Conservation (phyloP, 2,888 invertebrate species). For the Stenurella melanura region DNA sequence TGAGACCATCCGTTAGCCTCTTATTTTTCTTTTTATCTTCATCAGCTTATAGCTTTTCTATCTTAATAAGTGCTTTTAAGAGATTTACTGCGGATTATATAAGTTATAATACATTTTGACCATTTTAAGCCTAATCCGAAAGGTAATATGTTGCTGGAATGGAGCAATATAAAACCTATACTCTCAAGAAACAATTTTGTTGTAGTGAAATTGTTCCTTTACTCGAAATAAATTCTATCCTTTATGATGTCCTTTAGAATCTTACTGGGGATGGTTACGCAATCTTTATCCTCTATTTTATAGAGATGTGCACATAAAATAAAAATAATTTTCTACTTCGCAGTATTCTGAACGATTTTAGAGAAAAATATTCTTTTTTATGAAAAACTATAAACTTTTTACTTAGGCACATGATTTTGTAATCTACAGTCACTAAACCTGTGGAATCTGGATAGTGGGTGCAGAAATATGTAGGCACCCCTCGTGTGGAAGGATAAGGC, state of each 20-base stretch:
- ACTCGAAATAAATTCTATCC: conserved; percentile 21
- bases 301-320: not conserved
- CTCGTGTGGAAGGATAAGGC: too few species aligned
- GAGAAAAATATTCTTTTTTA: too few species aligned
- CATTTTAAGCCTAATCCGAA: conserved; percentile 42
- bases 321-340: not conserved
- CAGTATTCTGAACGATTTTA: too few species aligned
- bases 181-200: conserved; percentile 1
- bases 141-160: conserved; percentile 47
- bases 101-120: conserved; percentile 41
- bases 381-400: too few species aligned
- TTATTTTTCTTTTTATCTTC: conserved; percentile 53
- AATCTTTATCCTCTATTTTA: not conserved
- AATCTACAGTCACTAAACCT: too few species aligned
- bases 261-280: not conserved
- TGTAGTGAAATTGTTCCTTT: conserved; percentile 23
- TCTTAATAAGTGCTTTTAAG: conserved; percentile 51
- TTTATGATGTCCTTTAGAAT: conserved; percentile 1
- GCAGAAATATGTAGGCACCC: too few species aligned
- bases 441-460: too few species aligned
- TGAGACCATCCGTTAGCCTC: conserved; percentile 55
- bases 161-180: conserved; percentile 34
- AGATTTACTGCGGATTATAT: conserved; percentile 40
- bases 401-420: too few species aligned
- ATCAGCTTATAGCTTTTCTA: conserved; percentile 49